Conservation (phyloP, 2,797 vertebrate genomes). For the Hemitrygon akajei region DNA sequence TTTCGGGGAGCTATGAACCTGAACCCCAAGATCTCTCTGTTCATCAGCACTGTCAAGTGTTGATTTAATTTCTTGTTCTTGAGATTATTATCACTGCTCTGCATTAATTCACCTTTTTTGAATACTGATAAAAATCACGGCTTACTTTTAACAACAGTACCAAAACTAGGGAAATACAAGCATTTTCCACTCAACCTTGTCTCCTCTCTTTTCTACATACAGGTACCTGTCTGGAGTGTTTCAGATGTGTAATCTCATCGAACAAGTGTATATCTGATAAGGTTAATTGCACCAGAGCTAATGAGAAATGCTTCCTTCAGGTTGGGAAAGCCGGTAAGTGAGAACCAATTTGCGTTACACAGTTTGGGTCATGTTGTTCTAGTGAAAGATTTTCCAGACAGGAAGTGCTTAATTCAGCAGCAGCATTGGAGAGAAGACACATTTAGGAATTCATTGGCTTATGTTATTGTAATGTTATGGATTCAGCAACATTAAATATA, state of each 20-base stretch:
- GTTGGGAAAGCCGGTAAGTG: background rate
- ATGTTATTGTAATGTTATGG: too few relatives aligned
- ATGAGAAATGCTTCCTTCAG: background rate
- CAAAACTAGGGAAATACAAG: background rate
- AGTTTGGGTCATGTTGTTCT: too few relatives aligned
- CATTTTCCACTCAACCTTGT: background rate
- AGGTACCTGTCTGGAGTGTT: background rate
- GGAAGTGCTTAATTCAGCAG: background rate
- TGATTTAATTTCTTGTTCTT: too few relatives aligned
- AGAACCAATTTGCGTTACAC: background rate
- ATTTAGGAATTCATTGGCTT: too few relatives aligned
- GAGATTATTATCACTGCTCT: background rate
- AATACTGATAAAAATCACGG: background rate
- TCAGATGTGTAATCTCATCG: rapidly evolving
- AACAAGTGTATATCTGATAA: rapidly evolving
- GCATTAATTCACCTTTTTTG: background rate
- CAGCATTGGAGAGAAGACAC: background rate
- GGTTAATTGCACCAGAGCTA: background rate
- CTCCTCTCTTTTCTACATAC: background rate
- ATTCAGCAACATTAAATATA: too few relatives aligned
- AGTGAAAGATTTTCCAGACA: background rate
- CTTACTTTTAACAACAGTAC: too few relatives aligned
- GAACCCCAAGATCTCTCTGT: too few relatives aligned
- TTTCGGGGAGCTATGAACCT: too few relatives aligned
- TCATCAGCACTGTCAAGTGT: too few relatives aligned